A percentile compares a stretch with the other conserved stretches of the same genome.
Conservation (phyloP, 2,888 invertebrate genomes). For the Epinotia bilunana region DNA sequence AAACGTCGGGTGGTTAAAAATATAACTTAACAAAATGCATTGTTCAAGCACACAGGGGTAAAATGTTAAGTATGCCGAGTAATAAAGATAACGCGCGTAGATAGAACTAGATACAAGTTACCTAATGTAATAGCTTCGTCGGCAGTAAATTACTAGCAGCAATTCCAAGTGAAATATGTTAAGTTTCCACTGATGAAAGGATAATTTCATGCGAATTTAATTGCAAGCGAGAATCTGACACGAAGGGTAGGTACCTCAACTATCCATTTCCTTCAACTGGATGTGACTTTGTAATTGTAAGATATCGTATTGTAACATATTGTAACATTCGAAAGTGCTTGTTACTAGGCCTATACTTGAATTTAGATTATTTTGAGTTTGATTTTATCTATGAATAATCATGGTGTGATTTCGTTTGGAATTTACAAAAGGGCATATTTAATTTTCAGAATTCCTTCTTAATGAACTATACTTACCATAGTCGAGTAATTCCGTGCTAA, state of each 20-base stretch:
- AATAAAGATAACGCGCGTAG: slow-evolving; percentile 19
- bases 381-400: background rate
- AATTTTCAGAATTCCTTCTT: background rate
- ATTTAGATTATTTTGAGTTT: too few species aligned
- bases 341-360: too few species aligned
- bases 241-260: background rate
- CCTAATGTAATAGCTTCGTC: slow-evolving; percentile 20
- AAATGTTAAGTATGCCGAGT: slow-evolving; percentile 18
- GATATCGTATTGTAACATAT: too few species aligned
- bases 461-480: background rate
- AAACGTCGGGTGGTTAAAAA: slow-evolving; percentile 20
- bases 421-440: too few species aligned
- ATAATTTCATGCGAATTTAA: slow-evolving; percentile 29
- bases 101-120: slow-evolving; percentile 20
- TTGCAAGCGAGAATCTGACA: slow-evolving; percentile 1
- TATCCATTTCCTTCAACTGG: slow-evolving; percentile 15
- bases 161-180: slow-evolving; percentile 27
- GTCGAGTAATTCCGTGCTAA: background rate
- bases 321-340: too few species aligned
- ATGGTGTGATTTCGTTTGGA: background rate
- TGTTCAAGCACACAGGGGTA: slow-evolving; percentile 5
- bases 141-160: slow-evolving; percentile 26
- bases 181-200: slow-evolving; percentile 25
- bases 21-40: slow-evolving; percentile 15
- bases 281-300: background rate